Evolutionary conservation across 1,140 invertebrate genomes (phyloP), one percentile per base, ranked within the genome.

Genomic region (Anastrepha ludens): DNA sequence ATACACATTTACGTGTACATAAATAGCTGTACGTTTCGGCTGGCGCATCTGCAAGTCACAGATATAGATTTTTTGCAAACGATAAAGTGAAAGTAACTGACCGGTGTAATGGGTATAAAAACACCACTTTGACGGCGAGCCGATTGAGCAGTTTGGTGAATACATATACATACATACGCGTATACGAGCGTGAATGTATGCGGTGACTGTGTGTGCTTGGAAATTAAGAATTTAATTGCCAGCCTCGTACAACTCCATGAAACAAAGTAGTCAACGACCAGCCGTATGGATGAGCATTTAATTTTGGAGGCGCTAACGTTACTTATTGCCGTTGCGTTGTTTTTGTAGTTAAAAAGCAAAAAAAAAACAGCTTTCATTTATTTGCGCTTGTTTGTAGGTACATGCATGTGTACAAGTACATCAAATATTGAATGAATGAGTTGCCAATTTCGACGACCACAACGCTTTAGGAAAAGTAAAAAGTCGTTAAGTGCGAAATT

Each of bases 181-280:
- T 15, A 67, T 0, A 0, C 39, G 29, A 41, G 5, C 7, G 4
- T 17, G 41, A 17, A 29, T 44, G 67, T 7, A 15, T 9, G 41
- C 11, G 5, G 15, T 17, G 41, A n/a, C 4, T 11, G 0, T 44
- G 41, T 47, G 5, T 2, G n/a, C 67, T 29, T 29, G 67, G 67
- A 74, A 74, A 74, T 74, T 44, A 47, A 74, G 67, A 74, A 74
- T 74, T 74, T 74, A 74, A 74, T 74, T 74, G 67, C 67, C 41
- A 39, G 41, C 1, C 67, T 39, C 67, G 17, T 11, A 39, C 9
- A 67, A 67, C 29, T 29, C 29, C 29, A 67, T 41, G 64, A 8
- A 29, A 29, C 13, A 13, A n/a, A 62, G 60, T 62, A 17, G 15
- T 17, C 44, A 47, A 74, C 41, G 6, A 8, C 15, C 44, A 47